Conservation (phyloP, 2,797 vertebrate genomes). For the Malurus splendens region DNA sequence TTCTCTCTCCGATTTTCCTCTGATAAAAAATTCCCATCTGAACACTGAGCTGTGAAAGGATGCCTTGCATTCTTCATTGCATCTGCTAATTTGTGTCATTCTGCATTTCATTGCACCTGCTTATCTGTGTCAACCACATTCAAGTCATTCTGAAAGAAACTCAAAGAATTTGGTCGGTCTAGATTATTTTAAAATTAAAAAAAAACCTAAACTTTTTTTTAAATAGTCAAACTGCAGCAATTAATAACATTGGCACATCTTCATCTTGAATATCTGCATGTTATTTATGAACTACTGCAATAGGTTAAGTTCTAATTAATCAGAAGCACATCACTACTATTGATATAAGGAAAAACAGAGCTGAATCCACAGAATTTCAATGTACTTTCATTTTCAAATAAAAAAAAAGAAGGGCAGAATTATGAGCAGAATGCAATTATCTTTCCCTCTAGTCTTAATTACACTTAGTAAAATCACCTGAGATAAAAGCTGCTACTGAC, state of each 20-base stretch:
- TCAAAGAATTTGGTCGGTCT: not conserved
- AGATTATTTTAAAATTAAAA: not conserved
- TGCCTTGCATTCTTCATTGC: not conserved
- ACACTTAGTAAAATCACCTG: not conserved
- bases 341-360: not conserved
- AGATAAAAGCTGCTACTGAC: not conserved
- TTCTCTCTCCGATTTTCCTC: not conserved
- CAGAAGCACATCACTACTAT: not conserved
- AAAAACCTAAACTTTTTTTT: not conserved
- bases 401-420: not conserved
- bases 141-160: not conserved
- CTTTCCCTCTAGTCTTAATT: not conserved
- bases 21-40: not conserved
- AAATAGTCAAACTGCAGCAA: not conserved
- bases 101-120: not conserved
- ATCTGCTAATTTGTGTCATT: too few relatives aligned
- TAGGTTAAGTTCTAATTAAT: not conserved
- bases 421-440: not conserved
- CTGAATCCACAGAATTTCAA: not conserved
- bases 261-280: not conserved
- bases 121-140: not conserved
- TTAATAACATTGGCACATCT: not conserved
- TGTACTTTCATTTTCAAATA: not conserved
- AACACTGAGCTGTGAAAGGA: not conserved
- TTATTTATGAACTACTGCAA: not conserved